phyloP scores from a whole-genome alignment of 2,113 vertebrate species.

The Melanerpes aurifrons region DNA sequence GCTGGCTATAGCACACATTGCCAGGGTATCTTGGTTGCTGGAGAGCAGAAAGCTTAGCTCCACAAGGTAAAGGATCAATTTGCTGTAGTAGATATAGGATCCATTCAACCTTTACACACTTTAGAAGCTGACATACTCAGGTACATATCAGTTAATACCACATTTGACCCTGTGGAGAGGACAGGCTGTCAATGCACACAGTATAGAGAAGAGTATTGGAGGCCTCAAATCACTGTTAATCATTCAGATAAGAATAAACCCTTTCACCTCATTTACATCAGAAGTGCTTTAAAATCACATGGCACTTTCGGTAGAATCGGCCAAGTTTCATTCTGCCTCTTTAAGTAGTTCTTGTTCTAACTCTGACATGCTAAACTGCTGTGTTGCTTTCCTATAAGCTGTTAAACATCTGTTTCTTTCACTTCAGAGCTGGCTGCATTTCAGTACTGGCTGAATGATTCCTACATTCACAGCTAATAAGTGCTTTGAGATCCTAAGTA shows the following conservation, averaged over 20 bases:
- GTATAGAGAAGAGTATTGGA: background rate
- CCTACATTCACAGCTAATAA: slow-evolving; percentile 66
- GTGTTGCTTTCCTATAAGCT: slow-evolving; percentile 20
- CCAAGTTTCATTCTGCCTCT: slow-evolving; percentile 39
- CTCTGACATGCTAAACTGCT: slow-evolving; percentile 37
- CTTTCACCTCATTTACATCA: slow-evolving; percentile 3
- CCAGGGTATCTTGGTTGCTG: background rate
- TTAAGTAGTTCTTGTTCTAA: slow-evolving; percentile 53
- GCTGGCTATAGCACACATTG: background rate
- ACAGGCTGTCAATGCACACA: background rate
- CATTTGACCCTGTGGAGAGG: background rate
- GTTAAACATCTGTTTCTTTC: slow-evolving; percentile 68
- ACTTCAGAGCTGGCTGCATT: slow-evolving; percentile 56
- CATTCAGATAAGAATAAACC: background rate
- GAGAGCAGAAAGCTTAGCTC: background rate
- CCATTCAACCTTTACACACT: background rate
- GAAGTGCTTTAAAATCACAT: slow-evolving; percentile 2
- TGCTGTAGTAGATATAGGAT: background rate
- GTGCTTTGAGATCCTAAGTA: slow-evolving; percentile 59
- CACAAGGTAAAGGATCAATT: background rate
- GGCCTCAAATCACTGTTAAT: background rate
- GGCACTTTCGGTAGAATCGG: slow-evolving; percentile 11
- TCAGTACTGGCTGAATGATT: slow-evolving; percentile 56
- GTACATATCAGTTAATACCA: background rate
- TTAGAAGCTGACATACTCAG: background rate